phyloP scores from a whole-genome alignment of 2,888 invertebrate species.

The Anthoptus insignis region DNA sequence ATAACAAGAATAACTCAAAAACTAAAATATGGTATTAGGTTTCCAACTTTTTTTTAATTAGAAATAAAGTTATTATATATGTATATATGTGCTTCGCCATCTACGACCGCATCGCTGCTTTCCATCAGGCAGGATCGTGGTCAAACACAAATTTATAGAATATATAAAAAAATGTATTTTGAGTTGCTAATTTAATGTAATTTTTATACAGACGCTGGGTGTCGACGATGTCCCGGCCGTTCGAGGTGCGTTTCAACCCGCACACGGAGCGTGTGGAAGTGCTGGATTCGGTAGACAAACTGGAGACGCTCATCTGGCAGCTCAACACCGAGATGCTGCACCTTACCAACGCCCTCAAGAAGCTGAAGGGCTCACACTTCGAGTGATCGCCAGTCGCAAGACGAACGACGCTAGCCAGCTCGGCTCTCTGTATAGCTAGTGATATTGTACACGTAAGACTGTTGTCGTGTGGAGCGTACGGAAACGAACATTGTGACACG shows the following conservation, averaged over 20 bases:
- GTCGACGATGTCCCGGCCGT: conserved; percentile 97
- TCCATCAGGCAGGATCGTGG: too few relatives aligned
- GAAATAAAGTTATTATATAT: too few relatives aligned
- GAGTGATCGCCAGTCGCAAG: conserved; percentile 73
- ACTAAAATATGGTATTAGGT: too few relatives aligned
- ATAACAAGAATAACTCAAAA: too few relatives aligned
- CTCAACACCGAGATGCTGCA: conserved; percentile 96
- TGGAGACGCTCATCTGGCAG: conserved; percentile 94
- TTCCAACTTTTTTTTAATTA: too few relatives aligned
- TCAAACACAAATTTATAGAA: too few relatives aligned
- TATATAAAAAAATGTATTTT: too few relatives aligned
- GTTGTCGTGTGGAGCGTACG: conserved; percentile 77
- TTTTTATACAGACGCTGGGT: conserved; percentile 98
- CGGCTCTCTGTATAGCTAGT: conserved; percentile 84
- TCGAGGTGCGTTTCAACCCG: conserved; percentile 99
- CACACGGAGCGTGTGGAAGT: conserved; percentile 99
- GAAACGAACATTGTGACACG: too few relatives aligned
- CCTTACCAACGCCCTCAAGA: conserved; percentile 95
- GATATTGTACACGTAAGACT: conserved; percentile 83
- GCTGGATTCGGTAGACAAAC: conserved; percentile 96
- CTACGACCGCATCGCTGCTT: too few relatives aligned
- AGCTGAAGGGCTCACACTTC: conserved; percentile 91
- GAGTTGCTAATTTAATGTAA: too few relatives aligned
- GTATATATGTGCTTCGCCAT: too few relatives aligned
- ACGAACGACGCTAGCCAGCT: conserved; percentile 67